A percentile compares a stretch with the other conserved stretches of the same genome.
phyloP scores from a whole-genome alignment of 2,113 vertebrate genomes.

The human region DNA sequence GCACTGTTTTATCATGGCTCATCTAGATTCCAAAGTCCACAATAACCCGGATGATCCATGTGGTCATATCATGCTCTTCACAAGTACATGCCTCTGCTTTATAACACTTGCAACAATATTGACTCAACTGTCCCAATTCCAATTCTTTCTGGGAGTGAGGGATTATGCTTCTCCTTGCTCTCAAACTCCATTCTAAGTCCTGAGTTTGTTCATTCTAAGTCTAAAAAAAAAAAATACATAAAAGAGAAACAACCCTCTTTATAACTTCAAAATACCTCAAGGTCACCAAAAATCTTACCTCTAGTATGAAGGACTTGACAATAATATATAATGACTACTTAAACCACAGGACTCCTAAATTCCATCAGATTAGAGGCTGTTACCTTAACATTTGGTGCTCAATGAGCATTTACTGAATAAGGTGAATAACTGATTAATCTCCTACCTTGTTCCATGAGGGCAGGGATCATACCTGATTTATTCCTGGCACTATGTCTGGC shows the following conservation, averaged over 20 bases:
- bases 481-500: neutral
- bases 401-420: fast-evolving
- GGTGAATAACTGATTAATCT: neutral
- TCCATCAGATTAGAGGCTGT: neutral
- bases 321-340: neutral
- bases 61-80: neutral
- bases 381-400: neutral
- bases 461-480: neutral
- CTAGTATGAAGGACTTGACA: neutral
- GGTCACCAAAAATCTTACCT: neutral
- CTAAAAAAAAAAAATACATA: neutral
- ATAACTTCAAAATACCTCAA: neutral
- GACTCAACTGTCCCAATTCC: too few species aligned
- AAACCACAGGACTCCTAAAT: neutral
- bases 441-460: neutral
- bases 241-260: neutral
- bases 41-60: fast-evolving
- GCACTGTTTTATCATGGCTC: neutral
- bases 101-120: neutral
- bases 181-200: neutral
- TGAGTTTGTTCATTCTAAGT: neutral
- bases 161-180: neutral
- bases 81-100: fast-evolving
- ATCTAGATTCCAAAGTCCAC: neutral
- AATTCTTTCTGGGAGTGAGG: neutral